phyloP scores from a whole-genome alignment of 1,140 invertebrate species.

The Eubasilissa regina region DNA sequence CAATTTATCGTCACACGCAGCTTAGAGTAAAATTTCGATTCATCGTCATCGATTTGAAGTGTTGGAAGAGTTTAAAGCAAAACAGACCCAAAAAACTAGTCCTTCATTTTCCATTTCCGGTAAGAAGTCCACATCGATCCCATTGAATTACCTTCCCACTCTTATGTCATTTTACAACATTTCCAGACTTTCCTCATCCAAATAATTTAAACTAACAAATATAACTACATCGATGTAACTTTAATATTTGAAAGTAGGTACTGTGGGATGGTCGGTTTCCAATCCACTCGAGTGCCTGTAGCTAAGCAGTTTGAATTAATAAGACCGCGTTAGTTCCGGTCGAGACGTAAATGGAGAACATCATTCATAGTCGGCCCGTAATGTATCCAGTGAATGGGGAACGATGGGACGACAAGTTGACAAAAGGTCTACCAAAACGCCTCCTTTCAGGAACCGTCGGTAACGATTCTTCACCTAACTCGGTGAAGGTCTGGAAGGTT shows the following conservation, averaged over 20 bases:
- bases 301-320: slow-evolving; percentile 12
- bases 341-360: slow-evolving; percentile 5
- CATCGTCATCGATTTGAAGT: too few relatives aligned
- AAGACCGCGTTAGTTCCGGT: slow-evolving; percentile 24
- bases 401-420: background rate
- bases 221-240: background rate
- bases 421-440: slow-evolving; percentile 5
- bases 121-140: too few relatives aligned
- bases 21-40: too few relatives aligned
- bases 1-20: too few relatives aligned
- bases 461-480: background rate
- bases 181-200: too few relatives aligned
- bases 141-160: too few relatives aligned
- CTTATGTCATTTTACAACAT: too few relatives aligned
- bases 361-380: slow-evolving; percentile 1
- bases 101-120: too few relatives aligned
- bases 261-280: background rate
- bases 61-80: too few relatives aligned
- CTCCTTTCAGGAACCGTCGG: background rate
- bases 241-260: background rate
- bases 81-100: too few relatives aligned
- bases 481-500: too few relatives aligned
- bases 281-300: background rate
- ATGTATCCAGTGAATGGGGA: background rate
- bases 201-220: background rate